Evolutionary conservation across 2,113 vertebrate species (phyloP), one percentile per base, ranked within the genome.

Genomic region (Meleagris gallopavo): DNA sequence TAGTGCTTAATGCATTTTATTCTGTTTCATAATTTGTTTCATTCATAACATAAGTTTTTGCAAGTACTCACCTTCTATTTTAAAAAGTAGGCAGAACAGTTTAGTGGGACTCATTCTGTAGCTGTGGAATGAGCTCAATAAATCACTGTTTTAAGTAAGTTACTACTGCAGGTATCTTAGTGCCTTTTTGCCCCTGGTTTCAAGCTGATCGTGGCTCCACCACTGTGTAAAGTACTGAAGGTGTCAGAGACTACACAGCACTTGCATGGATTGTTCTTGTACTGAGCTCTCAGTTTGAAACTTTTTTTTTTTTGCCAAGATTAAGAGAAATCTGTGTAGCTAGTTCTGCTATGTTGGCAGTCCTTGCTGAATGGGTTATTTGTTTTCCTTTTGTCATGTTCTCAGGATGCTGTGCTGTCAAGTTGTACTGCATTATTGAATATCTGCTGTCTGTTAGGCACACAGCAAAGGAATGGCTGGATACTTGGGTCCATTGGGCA

Each of bases 11-110:
- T 88, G 60, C 73, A 74, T 94, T 93, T 36, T 83, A 48, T 89
- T 91, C 40, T 88, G 13, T 74, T 95, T 74, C 25, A 43, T 91
- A 71, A 77, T 81, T 92, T 89, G 30, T 85, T 83, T 93, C 19
- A 77, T 93, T 94, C 38, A 36, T 93, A 77, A 40, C 34, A 10
- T 43, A 86, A 61, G 12, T 25, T 83, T 95, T 88, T 94, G 32
- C 25, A 60, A 52, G 25, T 34, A 20, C 17, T 54, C 8, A 2
- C 73, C 36, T 79, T 80, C 67, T 72, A 13, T 71, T 91, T 77
- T 32, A 52, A 55, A 80, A 79, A 64, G 5, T 11, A 64, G 34
- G 24, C 50, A 79, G 24, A 66, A 27, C 74, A 54, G 48, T 45
- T 11, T 65, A 58, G 30, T 64, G 17, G 34, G n/a, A 4, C 11